Percentiles rank a stretch among this genome's conserved stretches.
Conservation (phyloP, 2,113 vertebrate genomes). For the Rutilus rutilus region DNA sequence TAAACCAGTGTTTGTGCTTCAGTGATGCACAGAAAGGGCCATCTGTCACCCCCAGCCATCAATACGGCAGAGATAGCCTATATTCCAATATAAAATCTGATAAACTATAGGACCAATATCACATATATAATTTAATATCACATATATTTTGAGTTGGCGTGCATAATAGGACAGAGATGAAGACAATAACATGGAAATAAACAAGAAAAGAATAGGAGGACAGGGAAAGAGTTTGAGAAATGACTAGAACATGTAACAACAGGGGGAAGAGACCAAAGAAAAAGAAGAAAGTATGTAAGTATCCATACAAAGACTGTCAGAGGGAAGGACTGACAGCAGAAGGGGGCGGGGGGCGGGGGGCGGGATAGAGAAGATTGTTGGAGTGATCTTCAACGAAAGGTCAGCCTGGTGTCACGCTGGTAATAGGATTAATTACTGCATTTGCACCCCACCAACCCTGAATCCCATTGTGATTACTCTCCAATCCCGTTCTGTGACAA, state of each 20-base stretch:
- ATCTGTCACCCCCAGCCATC: constrained; percentile 67
- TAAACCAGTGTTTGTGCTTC: constrained; percentile 66
- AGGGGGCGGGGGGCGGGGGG: neutral
- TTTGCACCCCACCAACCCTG: constrained; percentile 49
- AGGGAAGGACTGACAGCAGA: neutral
- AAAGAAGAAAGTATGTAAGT: neutral
- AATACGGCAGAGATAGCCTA: constrained; percentile 7
- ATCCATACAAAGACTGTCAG: neutral
- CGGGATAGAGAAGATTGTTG: neutral
- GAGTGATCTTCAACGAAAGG: constrained; percentile 59
- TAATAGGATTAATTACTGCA: constrained; percentile 72
- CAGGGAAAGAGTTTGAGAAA: neutral
- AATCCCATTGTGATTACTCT: neutral
- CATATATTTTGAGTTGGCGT: neutral
- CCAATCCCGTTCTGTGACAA: constrained; percentile 8
- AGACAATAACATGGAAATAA: constrained; percentile 42
- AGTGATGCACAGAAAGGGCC: constrained; percentile 67
- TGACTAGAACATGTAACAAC: neutral
- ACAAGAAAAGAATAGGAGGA: neutral
- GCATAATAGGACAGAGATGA: constrained; percentile 47
- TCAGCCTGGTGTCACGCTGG: constrained; percentile 59
- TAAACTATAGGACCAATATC: constrained; percentile 8
- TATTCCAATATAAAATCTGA: constrained; percentile 14
- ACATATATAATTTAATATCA: constrained; percentile 12
- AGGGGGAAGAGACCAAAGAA: neutral